phyloP scores from a whole-genome alignment of 2,113 vertebrate species.

The Gadus chalcogrammus region DNA sequence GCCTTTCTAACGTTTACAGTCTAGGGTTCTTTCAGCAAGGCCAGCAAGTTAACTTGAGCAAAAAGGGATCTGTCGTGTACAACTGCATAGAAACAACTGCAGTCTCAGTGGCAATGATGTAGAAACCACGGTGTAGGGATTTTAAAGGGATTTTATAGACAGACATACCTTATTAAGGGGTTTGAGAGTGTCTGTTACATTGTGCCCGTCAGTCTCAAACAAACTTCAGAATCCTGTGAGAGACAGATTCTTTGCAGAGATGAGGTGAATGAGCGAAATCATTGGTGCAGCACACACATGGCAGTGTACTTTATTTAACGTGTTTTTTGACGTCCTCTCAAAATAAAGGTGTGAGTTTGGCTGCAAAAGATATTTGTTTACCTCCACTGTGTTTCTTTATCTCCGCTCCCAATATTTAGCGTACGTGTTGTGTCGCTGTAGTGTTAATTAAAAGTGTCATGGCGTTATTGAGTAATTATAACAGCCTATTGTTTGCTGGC shows the following conservation, averaged over 20 bases:
- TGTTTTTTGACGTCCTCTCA: background rate
- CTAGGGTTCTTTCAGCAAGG: background rate
- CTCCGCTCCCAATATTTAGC: conserved; percentile 33
- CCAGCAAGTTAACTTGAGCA: too few relatives aligned
- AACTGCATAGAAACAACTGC: too few relatives aligned
- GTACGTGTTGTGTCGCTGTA: conserved; percentile 19
- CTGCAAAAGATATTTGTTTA: conserved; percentile 6
- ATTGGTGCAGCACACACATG: too few relatives aligned
- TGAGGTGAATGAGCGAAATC: too few relatives aligned
- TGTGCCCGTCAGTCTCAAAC: too few relatives aligned
- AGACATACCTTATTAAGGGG: too few relatives aligned
- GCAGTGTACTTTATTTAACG: background rate
- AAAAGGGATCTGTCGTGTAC: background rate
- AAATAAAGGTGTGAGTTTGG: conserved; percentile 6
- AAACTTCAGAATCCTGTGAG: too few relatives aligned
- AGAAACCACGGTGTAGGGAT: too few relatives aligned
- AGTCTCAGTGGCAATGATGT: too few relatives aligned
- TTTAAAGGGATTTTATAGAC: too few relatives aligned
- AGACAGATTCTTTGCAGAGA: too few relatives aligned
- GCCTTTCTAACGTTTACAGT: conserved; percentile 18
- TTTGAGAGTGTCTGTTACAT: too few relatives aligned
- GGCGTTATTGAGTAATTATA: conserved; percentile 27
- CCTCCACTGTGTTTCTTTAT: conserved; percentile 12
- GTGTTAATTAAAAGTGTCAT: conserved; percentile 34
- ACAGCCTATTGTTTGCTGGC: conserved; percentile 26